Conservation (phyloP, 2,113 vertebrate genomes). For the Solea solea region DNA sequence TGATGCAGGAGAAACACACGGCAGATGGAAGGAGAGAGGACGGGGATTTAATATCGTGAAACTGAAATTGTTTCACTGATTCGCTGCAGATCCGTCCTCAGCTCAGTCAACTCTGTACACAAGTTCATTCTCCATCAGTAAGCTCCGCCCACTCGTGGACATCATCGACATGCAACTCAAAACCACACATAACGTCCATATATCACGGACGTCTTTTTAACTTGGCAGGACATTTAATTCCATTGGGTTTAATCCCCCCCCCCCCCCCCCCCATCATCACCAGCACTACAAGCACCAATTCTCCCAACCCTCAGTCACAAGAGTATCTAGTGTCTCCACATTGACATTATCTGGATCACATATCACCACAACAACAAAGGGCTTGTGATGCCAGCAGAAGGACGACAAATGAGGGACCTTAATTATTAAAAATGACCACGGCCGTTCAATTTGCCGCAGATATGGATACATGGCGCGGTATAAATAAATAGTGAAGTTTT, state of each 20-base stretch:
- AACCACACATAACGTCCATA: constrained; percentile 17
- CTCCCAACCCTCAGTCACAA: constrained; percentile 72
- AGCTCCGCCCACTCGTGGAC: neutral
- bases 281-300: constrained; percentile 20
- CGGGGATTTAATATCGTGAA: constrained; percentile 6
- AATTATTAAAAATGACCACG: constrained; percentile 80
- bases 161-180: constrained; percentile 31
- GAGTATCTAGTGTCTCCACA: constrained; percentile 75
- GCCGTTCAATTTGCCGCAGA: constrained; percentile 75
- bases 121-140: neutral
- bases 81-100: constrained; percentile 11
- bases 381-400: constrained; percentile 73
- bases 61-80: constrained; percentile 20
- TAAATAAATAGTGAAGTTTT: constrained; percentile 68
- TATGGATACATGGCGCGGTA: constrained; percentile 69
- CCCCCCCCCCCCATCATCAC: neutral
- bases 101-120: neutral
- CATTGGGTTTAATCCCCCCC: constrained; percentile 13
- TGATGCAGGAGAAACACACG: constrained; percentile 54
- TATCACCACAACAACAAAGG: constrained; percentile 78
- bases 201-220: constrained; percentile 39
- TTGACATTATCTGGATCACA: constrained; percentile 79
- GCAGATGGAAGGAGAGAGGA: constrained; percentile 14
- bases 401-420: constrained; percentile 78
- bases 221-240: constrained; percentile 43